These are phyloP conservation scores for Chrosomus eos DNA, from an alignment of 2,797 vertebrate genomes.

Conservation along the genomic window DNA sequence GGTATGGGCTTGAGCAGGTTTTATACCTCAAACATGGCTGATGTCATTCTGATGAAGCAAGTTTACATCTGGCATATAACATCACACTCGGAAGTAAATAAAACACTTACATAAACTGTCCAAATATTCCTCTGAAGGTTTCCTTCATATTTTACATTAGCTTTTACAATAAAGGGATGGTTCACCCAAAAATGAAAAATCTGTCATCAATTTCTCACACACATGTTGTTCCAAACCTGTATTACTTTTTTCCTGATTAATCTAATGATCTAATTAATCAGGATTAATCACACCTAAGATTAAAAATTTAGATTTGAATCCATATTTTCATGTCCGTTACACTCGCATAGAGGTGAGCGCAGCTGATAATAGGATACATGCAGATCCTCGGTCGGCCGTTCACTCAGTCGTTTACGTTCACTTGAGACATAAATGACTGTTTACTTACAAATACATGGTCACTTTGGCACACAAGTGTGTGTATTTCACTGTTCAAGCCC, in stretches of 20 bases:
- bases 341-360: no score
- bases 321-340: neutral
- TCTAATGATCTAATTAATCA: no score
- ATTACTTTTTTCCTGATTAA: no score
- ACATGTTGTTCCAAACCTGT: neutral
- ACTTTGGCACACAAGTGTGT: no score
- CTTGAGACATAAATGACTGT: no score
- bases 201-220: neutral
- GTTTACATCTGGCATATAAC: neutral
- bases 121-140: neutral
- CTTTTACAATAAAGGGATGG: neutral
- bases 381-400: neutral
- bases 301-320: no score
- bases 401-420: neutral
- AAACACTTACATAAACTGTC: neutral
- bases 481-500: no score
- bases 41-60: neutral
- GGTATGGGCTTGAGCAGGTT: conserved; percentile 19
- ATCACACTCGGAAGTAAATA: neutral
- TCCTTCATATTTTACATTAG: neutral
- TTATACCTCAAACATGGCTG: conserved; percentile 6
- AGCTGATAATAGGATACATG: neutral
- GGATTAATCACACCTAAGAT: neutral
- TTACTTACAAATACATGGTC: no score
- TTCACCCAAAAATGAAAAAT: neutral